Evolutionary conservation across 2,888 invertebrate species (phyloP).

Genomic region (Drosophila recens): DNA sequence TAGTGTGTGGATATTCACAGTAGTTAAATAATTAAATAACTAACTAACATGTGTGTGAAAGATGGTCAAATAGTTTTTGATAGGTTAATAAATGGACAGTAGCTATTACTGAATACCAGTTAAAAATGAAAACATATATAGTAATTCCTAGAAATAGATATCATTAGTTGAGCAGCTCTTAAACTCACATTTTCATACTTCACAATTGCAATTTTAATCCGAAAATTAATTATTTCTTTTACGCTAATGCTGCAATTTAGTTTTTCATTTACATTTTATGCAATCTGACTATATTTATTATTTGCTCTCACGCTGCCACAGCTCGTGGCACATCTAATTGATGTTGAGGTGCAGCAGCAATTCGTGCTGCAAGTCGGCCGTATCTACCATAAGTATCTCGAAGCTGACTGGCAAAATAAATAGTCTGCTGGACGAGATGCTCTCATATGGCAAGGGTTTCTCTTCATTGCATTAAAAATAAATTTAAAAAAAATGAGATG

Average conservation of each 20-base stretch:
- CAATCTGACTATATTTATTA: conserved; percentile 26
- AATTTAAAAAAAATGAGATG: conserved; percentile 50
- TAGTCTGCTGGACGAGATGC: conserved; percentile 52
- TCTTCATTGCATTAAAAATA: conserved; percentile 67
- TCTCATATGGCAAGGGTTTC: conserved; percentile 51
- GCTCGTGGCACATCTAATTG: conserved; percentile 67
- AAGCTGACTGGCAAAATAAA: conserved; percentile 61
- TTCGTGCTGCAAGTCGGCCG: conserved; percentile 36
- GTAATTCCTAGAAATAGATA: background rate
- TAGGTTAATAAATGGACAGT: background rate
- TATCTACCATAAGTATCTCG: conserved; percentile 31
- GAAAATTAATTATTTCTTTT: conserved; percentile 26
- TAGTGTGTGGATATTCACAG: conserved; percentile 3
- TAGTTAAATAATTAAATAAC: conserved; percentile 7
- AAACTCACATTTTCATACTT: background rate
- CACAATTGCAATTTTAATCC: background rate
- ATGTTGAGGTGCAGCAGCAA: conserved; percentile 47
- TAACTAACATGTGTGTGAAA: background rate
- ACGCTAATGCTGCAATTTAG: conserved; percentile 5
- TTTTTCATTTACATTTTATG: conserved; percentile 45
- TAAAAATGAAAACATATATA: background rate
- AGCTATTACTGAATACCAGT: background rate
- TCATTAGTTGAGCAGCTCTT: background rate
- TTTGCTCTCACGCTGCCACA: conserved; percentile 51
- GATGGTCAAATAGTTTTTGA: background rate